Evolutionary conservation across 64 coral and sea anemone species (phyloP).

Genomic region (Platygyra sinensis): DNA sequence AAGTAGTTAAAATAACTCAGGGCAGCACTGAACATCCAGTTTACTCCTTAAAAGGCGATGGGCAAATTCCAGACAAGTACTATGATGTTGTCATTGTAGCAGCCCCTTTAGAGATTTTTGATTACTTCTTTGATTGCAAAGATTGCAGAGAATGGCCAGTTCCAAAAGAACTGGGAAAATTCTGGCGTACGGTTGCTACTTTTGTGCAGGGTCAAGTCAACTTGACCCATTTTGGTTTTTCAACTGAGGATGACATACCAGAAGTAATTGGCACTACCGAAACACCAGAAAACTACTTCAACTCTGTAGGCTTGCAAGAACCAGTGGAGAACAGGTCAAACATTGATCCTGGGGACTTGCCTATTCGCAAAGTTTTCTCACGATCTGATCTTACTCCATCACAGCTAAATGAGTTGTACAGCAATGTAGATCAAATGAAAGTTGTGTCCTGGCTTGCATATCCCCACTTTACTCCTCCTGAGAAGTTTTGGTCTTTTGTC

Average conservation of each 20-base stretch:
- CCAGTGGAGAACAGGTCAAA: slow-evolving; percentile 62
- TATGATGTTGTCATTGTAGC: slow-evolving; percentile 95
- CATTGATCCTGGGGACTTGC: slow-evolving; percentile 7
- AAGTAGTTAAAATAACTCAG: slow-evolving; percentile 51
- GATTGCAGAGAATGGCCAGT: slow-evolving; percentile 83
- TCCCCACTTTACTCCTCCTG: slow-evolving; percentile 81
- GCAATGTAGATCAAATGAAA: slow-evolving; percentile 48
- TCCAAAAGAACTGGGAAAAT: slow-evolving; percentile 46
- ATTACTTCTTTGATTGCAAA: slow-evolving; percentile 77
- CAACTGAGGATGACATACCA: slow-evolving; percentile 50
- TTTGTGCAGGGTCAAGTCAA: slow-evolving; percentile 76
- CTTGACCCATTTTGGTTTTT: slow-evolving; percentile 72
- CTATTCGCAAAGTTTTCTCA: slow-evolving; percentile 89
- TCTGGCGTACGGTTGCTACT: slow-evolving; percentile 87
- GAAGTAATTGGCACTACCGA: slow-evolving; percentile 82
- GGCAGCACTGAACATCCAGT: slow-evolving; percentile 1
- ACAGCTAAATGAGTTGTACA: slow-evolving; percentile 63
- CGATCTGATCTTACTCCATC: slow-evolving; percentile 54
- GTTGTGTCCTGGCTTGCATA: slow-evolving; percentile 82
- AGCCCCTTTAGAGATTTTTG: slow-evolving; percentile 58
- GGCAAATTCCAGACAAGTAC: not conserved
- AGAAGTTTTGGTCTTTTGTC: slow-evolving; percentile 83
- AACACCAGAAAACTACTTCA: slow-evolving; percentile 89
- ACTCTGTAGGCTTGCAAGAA: slow-evolving; percentile 68
- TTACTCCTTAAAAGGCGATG: slow-evolving; percentile 54